Evolutionary conservation across 92 coral and sea anemone species (phyloP).

Genomic region (Epizoanthus ramosus): DNA sequence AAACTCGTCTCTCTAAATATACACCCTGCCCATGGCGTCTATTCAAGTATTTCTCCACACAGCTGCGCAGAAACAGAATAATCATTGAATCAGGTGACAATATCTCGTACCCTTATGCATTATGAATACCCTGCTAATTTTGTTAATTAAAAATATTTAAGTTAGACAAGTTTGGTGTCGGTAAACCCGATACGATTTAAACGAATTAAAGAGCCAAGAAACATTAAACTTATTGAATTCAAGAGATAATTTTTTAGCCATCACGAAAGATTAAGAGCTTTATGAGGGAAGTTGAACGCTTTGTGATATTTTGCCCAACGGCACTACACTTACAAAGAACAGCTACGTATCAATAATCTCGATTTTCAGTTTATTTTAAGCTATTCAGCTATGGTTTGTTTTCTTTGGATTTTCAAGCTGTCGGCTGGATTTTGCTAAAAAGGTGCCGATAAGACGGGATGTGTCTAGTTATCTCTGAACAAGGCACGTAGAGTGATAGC

Average conservation of each 20-base stretch:
- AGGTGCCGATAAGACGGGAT: constrained; percentile 47
- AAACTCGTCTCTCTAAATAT: neutral
- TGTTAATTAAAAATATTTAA: constrained; percentile 50
- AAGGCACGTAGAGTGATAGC: constrained; percentile 15
- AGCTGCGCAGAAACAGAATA: too few species aligned
- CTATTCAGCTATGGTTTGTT: neutral
- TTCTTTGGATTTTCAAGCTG: constrained; percentile 12
- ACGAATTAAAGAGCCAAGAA: constrained; percentile 7
- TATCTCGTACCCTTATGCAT: neutral
- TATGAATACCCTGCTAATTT: constrained; percentile 62
- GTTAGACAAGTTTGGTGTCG: constrained; percentile 18
- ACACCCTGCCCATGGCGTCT: neutral
- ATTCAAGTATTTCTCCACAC: constrained; percentile 1
- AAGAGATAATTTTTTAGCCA: constrained; percentile 16
- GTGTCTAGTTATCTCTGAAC: constrained; percentile 26
- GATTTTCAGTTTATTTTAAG: constrained; percentile 5
- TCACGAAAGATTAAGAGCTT: constrained; percentile 33
- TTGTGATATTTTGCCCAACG: constrained; percentile 6
- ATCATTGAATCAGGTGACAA: neutral
- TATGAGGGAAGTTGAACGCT: constrained; percentile 5
- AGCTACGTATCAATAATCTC: neutral
- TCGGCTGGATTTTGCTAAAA: constrained; percentile 44
- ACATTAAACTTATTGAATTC: constrained; percentile 20
- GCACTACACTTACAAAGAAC: neutral
- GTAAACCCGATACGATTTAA: constrained; percentile 16